Evolutionary conservation across 2,888 invertebrate species (phyloP).

Genomic region (Lepidocyrtoides sp.): DNA sequence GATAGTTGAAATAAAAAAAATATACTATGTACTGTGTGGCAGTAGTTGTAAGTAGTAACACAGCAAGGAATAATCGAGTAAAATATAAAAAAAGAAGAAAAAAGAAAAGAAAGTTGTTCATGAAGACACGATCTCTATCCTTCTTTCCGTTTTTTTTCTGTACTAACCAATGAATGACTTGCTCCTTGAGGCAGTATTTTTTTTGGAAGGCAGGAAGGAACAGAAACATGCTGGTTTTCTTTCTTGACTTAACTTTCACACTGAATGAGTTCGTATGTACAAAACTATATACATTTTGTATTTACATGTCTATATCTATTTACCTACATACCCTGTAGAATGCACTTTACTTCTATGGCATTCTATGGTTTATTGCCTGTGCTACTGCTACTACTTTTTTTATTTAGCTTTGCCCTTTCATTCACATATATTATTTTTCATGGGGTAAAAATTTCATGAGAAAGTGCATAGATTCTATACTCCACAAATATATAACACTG

Average conservation of each 20-base stretch:
- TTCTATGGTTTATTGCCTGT: constrained; percentile 42
- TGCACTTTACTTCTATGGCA: not conserved
- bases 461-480: not conserved
- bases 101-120: constrained; percentile 62
- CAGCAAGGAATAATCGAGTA: constrained; percentile 39
- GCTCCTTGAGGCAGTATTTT: constrained; percentile 51
- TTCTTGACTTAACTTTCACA: constrained; percentile 50
- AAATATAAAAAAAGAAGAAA: not conserved
- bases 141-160: constrained; percentile 13
- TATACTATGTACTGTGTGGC: too few relatives aligned
- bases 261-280: constrained; percentile 23
- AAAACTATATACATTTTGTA: too few relatives aligned
- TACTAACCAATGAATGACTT: constrained; percentile 35
- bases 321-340: not conserved
- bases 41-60: not conserved
- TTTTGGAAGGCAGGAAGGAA: not conserved
- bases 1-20: not conserved
- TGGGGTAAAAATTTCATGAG: constrained; percentile 5
- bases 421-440: constrained; percentile 27
- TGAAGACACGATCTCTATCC: constrained; percentile 63
- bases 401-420: constrained; percentile 38
- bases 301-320: not conserved
- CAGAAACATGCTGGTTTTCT: not conserved
- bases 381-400: not conserved
- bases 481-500: not conserved